Conservation (phyloP, 2,113 vertebrate species). For the Hassar affinis region DNA sequence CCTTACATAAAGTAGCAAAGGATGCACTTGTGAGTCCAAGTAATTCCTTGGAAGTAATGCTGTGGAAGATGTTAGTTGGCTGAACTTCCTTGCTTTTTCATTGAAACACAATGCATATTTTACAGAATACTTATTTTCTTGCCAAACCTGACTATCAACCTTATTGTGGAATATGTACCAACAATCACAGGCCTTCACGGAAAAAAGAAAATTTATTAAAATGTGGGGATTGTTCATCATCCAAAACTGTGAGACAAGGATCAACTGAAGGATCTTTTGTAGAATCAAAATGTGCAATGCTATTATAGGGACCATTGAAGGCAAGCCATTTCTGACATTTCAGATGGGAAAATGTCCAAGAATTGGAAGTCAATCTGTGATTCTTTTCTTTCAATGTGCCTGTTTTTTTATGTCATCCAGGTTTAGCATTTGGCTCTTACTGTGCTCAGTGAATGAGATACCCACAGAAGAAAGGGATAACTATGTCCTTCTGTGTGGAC, state of each 20-base stretch:
- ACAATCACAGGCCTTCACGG: neutral
- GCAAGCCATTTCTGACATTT: neutral
- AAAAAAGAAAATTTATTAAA: slow-evolving; percentile 33
- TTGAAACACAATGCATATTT: slow-evolving; percentile 42
- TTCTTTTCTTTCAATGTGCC: neutral
- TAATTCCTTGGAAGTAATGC: too few relatives aligned
- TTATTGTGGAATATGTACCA: slow-evolving; percentile 37
- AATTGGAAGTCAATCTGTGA: neutral
- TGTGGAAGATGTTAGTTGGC: slow-evolving; percentile 14
- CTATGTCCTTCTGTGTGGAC: neutral
- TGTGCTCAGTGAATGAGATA: neutral
- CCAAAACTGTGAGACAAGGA: slow-evolving; percentile 34
- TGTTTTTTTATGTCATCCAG: neutral
- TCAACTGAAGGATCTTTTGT: slow-evolving; percentile 28
- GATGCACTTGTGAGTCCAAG: too few relatives aligned
- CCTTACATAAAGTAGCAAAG: too few relatives aligned
- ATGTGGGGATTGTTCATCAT: slow-evolving; percentile 37
- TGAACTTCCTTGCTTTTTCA: slow-evolving; percentile 33
- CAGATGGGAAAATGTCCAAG: neutral
- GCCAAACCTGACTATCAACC: slow-evolving; percentile 32
- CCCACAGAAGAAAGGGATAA: neutral
- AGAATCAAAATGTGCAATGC: neutral
- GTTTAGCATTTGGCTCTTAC: neutral
- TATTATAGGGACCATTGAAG: neutral
- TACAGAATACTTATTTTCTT: slow-evolving; percentile 35